Conservation (phyloP, 2,797 vertebrate species). For the Bovichtus variegatus region DNA sequence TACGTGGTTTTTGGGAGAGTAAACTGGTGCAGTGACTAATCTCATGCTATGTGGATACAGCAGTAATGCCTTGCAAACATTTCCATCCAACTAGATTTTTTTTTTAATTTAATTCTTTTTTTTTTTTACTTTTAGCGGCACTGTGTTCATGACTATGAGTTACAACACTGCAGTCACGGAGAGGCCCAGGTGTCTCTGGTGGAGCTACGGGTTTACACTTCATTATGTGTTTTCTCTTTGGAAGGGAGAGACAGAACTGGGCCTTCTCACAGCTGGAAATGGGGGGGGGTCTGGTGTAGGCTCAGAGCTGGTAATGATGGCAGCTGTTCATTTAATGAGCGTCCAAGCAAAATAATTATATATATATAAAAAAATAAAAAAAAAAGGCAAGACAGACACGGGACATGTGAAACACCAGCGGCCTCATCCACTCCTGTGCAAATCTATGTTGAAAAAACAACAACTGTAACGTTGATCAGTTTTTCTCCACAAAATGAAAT, state of each 20-base stretch:
- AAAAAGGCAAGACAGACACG: slow-evolving; percentile 53
- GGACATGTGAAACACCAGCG: slow-evolving; percentile 52
- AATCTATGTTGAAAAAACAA: slow-evolving; percentile 62
- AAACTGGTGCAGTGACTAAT: slow-evolving; percentile 81
- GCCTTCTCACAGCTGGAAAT: slow-evolving; percentile 73
- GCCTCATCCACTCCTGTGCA: slow-evolving; percentile 76
- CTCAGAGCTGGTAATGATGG: slow-evolving; percentile 66
- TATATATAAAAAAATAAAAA: neutral
- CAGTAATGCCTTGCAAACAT: slow-evolving; percentile 72
- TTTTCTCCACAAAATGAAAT: slow-evolving; percentile 47
- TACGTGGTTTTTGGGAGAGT: slow-evolving; percentile 83
- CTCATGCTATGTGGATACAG: slow-evolving; percentile 84
- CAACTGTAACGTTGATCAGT: slow-evolving; percentile 32
- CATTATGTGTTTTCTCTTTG: slow-evolving; percentile 70
- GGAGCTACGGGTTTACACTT: slow-evolving; percentile 64
- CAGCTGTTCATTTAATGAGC: slow-evolving; percentile 67
- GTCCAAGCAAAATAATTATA: slow-evolving; percentile 24
- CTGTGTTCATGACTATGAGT: slow-evolving; percentile 35
- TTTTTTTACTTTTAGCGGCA: slow-evolving; percentile 13
- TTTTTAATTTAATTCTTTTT: too few relatives aligned
- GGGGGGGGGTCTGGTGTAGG: slow-evolving; percentile 46
- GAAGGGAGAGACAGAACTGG: slow-evolving; percentile 74
- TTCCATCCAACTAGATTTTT: slow-evolving; percentile 52
- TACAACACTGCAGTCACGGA: slow-evolving; percentile 40
- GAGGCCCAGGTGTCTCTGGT: slow-evolving; percentile 58